Evolutionary conservation across 92 coral and sea anemone species (phyloP).

Genomic region (Siderastrea siderea): DNA sequence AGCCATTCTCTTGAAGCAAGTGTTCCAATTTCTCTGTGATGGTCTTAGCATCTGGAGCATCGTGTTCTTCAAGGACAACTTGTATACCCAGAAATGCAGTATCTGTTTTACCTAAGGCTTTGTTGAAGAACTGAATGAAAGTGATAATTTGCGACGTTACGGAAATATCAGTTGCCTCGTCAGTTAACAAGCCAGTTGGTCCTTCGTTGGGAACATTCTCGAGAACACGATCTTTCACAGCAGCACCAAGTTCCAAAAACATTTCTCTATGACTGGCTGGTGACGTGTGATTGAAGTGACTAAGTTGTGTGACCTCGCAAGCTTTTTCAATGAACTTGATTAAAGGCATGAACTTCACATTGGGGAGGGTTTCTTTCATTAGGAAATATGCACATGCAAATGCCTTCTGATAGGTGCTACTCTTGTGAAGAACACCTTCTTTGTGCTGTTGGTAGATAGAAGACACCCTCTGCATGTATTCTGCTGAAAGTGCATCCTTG

Average conservation of each 20-base stretch:
- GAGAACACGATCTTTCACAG: constrained; percentile 42
- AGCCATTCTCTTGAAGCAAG: constrained; percentile 47
- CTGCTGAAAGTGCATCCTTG: constrained; percentile 34
- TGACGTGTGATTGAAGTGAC: constrained; percentile 47
- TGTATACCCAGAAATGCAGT: constrained; percentile 37
- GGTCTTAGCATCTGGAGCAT: constrained; percentile 41
- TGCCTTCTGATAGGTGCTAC: constrained; percentile 49
- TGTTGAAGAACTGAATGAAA: constrained; percentile 40
- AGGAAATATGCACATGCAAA: constrained; percentile 56
- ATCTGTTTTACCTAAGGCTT: constrained; percentile 36
- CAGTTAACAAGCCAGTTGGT: constrained; percentile 47
- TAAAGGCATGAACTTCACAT: constrained; percentile 58
- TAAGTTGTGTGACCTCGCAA: constrained; percentile 43
- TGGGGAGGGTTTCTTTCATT: constrained; percentile 55
- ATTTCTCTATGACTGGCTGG: constrained; percentile 53
- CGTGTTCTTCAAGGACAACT: constrained; percentile 39
- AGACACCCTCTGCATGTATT: constrained; percentile 40
- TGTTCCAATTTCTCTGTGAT: constrained; percentile 63
- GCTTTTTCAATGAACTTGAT: constrained; percentile 50
- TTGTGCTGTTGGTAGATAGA: constrained; percentile 47
- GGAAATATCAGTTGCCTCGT: constrained; percentile 41
- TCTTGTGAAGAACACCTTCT: constrained; percentile 46
- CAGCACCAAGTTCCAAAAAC: constrained; percentile 50
- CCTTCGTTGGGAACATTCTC: constrained; percentile 50
- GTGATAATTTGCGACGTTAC: constrained; percentile 47